phyloP scores from a whole-genome alignment of 2,797 vertebrate genomes.

The Microctenopoma lineatum region DNA sequence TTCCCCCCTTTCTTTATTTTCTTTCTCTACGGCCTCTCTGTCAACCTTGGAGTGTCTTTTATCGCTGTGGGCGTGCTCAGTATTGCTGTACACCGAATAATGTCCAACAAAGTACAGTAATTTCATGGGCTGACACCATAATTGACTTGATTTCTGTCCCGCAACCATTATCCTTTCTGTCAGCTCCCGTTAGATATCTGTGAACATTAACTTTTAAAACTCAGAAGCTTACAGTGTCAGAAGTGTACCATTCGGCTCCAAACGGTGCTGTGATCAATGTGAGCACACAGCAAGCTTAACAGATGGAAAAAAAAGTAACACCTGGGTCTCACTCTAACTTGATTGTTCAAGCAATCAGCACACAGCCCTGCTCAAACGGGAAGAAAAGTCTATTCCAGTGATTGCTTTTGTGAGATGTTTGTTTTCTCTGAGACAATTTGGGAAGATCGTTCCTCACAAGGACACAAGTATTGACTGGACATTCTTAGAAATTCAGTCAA shows the following conservation, averaged over 20 bases:
- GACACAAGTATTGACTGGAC: conserved; percentile 23
- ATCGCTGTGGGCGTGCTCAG: conserved; percentile 10
- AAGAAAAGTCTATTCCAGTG: background rate
- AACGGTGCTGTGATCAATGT: conserved; percentile 4
- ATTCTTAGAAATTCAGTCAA: background rate
- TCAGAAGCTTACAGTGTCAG: background rate
- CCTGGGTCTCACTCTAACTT: conserved; percentile 13
- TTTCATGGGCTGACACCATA: conserved; percentile 11
- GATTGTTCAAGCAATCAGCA: conserved; percentile 7
- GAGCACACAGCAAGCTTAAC: conserved; percentile 7
- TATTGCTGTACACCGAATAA: background rate
- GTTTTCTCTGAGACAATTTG: conserved; percentile 16
- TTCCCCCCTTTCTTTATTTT: conserved; percentile 9
- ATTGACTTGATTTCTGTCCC: conserved; percentile 12
- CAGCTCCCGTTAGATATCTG: background rate
- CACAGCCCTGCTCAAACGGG: background rate
- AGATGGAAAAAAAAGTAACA: conserved; percentile 19
- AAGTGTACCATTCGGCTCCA: background rate
- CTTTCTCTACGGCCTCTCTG: background rate
- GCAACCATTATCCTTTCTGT: conserved; percentile 7
- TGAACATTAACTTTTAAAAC: conserved; percentile 10
- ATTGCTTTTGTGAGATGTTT: conserved; percentile 23
- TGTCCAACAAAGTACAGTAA: conserved; percentile 28
- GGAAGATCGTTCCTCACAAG: conserved; percentile 8
- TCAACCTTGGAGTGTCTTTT: conserved; percentile 33